phyloP scores from a whole-genome alignment of 2,113 vertebrate genomes.

The Hypanus sabinus region DNA sequence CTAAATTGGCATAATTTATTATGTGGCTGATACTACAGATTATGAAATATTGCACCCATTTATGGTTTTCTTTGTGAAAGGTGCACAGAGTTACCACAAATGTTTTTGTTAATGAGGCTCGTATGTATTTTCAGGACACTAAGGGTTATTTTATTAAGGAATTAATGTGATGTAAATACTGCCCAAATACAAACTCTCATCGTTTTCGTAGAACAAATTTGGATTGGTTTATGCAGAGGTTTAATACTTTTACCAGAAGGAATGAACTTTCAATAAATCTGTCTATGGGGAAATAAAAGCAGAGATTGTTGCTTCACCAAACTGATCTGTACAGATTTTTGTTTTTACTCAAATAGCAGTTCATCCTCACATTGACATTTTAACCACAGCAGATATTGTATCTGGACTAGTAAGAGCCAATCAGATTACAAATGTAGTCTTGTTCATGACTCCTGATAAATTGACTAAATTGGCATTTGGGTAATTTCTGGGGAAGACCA shows the following conservation, averaged over 20 bases:
- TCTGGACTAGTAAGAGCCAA: not conserved
- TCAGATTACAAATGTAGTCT: not conserved
- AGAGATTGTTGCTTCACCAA: not conserved
- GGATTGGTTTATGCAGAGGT: not conserved
- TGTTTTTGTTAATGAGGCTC: not conserved
- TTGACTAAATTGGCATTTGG: not conserved
- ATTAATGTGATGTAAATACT: not conserved
- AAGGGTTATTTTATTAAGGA: slow-evolving; percentile 13
- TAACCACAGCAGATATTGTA: not conserved
- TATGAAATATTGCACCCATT: not conserved
- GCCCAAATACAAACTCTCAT: not conserved
- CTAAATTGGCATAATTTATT: not conserved
- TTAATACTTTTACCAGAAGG: not conserved
- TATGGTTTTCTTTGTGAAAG: not conserved
- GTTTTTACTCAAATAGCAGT: not conserved
- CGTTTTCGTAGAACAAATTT: not conserved
- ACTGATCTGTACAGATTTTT: not conserved
- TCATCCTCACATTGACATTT: not conserved
- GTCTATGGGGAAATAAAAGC: not conserved
- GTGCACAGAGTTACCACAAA: not conserved
- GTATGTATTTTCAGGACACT: not conserved
- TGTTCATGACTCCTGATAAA: not conserved
- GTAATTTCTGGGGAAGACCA: not conserved
- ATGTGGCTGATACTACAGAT: not conserved
- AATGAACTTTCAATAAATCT: slow-evolving; percentile 8